These are phyloP conservation scores for Leptopilina boulardi DNA, from an alignment of 1,140 invertebrate genomes.

Conservation along the genomic window DNA sequence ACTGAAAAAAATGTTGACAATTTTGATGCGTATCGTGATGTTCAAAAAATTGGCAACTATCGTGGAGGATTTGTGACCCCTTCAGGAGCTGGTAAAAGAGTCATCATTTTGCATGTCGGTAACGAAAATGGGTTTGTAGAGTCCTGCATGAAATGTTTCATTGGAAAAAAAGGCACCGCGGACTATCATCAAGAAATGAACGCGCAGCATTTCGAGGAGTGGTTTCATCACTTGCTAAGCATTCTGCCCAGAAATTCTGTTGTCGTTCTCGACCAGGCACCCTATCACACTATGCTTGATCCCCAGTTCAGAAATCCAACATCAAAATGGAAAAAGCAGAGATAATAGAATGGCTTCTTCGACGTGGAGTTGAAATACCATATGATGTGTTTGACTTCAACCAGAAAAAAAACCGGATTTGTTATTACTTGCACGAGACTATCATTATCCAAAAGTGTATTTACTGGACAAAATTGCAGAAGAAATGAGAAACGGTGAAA, in stretches of 20 bases:
- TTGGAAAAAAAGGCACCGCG: neutral
- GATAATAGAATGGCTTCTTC: slow-evolving; percentile 19
- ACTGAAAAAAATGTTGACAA: neutral
- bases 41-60: neutral
- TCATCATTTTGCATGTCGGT: slow-evolving; percentile 33
- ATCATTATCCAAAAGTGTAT: slow-evolving; percentile 20
- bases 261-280: slow-evolving; percentile 49
- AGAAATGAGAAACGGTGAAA: slow-evolving; percentile 5
- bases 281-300: slow-evolving; percentile 35
- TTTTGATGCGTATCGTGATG: neutral
- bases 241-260: slow-evolving; percentile 50
- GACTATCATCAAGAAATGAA: slow-evolving; percentile 25
- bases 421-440: neutral
- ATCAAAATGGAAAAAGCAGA: neutral
- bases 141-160: slow-evolving; percentile 27
- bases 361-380: slow-evolving; percentile 15
- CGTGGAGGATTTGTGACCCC: slow-evolving; percentile 16
- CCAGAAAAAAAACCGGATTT: neutral
- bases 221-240: slow-evolving; percentile 47
- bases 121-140: slow-evolving; percentile 26
- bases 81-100: slow-evolving; percentile 25
- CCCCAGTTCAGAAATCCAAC: slow-evolving; percentile 17
- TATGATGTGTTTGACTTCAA: neutral
- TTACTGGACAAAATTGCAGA: slow-evolving; percentile 16
- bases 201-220: slow-evolving; percentile 31